Evolutionary conservation across 1,140 invertebrate species (phyloP).

Genomic region (Paraescarpia echinospica): DNA sequence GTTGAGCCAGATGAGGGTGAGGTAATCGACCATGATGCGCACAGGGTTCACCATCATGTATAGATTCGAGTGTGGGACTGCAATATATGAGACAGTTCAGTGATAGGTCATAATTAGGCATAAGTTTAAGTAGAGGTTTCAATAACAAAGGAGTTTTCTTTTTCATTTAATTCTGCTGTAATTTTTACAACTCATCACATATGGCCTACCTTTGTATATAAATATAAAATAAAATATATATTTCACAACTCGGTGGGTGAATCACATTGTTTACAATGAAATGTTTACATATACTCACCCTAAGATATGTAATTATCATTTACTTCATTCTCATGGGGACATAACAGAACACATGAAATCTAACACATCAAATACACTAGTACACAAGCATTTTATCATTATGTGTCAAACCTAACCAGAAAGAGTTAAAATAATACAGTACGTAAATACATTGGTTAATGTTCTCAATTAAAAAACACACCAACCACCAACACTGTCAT

Average conservation of each 20-base stretch:
- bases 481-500: no score
- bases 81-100: conserved; percentile 25
- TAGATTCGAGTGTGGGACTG: conserved; percentile 87
- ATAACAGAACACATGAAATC: no score
- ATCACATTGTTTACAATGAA: neutral
- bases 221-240: no score
- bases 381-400: no score
- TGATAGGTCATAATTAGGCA: neutral
- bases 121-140: neutral
- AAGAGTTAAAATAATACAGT: no score
- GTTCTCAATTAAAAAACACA: no score
- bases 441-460: no score
- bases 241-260: neutral
- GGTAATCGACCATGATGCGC: conserved; percentile 79
- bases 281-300: neutral
- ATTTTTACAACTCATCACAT: neutral
- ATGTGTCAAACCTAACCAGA: no score
- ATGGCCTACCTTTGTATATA: neutral
- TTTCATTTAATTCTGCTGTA: neutral
- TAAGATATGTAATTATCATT: no score
- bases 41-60: conserved; percentile 89
- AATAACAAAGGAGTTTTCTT: neutral
- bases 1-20: conserved; percentile 88
- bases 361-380: no score
- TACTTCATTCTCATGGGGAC: no score